phyloP scores from a whole-genome alignment of 2,797 vertebrate genomes.

The Strix occidentalis region DNA sequence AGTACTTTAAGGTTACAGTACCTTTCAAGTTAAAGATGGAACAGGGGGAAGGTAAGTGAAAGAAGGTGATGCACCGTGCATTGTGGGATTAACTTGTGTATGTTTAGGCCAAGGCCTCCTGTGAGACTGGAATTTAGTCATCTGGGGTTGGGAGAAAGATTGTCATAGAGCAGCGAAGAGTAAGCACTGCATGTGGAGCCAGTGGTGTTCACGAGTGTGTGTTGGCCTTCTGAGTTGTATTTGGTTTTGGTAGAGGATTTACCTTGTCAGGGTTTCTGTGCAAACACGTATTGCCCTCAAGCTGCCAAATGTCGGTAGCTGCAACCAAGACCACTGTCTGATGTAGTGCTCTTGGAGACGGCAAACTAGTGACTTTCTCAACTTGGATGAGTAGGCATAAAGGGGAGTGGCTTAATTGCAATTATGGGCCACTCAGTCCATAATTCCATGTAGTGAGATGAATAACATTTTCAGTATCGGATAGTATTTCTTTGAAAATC shows the following conservation, averaged over 20 bases:
- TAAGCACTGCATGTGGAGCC: not conserved
- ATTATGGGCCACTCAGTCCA: too few relatives aligned
- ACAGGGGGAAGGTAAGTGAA: not conserved
- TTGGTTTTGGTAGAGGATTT: not conserved
- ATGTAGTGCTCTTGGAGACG: fast-evolving
- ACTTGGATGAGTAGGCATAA: not conserved
- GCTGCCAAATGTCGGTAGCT: not conserved
- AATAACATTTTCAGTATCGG: not conserved
- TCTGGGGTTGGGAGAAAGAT: not conserved
- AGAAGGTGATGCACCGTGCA: fast-evolving
- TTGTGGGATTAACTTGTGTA: too few relatives aligned
- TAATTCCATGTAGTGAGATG: not conserved
- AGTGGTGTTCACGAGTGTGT: not conserved
- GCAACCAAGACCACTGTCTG: not conserved
- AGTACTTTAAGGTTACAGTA: not conserved
- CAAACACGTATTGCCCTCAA: not conserved
- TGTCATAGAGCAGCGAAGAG: not conserved
- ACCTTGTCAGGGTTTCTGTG: not conserved
- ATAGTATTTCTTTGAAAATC: not conserved
- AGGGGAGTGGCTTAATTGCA: not conserved
- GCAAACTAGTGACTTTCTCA: not conserved
- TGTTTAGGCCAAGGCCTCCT: not conserved
- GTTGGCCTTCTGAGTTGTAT: not conserved
- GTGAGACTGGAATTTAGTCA: not conserved
- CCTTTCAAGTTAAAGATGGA: not conserved